phyloP scores from a whole-genome alignment of 2,888 invertebrate species.

The Lasioglossum pauxillum region DNA sequence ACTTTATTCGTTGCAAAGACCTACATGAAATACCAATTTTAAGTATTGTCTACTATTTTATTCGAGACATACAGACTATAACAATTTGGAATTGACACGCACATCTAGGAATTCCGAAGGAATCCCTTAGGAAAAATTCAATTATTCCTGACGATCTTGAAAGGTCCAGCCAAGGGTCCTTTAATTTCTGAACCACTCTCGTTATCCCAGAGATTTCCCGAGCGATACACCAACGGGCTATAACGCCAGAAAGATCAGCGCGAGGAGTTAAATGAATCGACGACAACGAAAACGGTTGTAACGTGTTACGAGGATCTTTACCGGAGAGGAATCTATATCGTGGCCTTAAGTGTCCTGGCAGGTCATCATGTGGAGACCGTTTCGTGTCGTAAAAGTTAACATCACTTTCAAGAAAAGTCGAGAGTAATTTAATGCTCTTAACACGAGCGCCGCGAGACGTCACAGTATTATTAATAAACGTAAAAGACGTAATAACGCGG shows the following conservation, averaged over 20 bases:
- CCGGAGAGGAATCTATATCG: slow-evolving; percentile 14
- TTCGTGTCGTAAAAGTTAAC: not conserved
- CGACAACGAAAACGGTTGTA: slow-evolving; percentile 37
- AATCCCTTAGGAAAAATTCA: slow-evolving; percentile 17
- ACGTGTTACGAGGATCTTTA: not conserved
- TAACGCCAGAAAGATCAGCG: slow-evolving; percentile 20
- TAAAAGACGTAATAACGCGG: not conserved
- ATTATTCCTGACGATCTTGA: slow-evolving; percentile 43
- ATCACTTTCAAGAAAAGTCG: not conserved
- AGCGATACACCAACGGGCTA: slow-evolving; percentile 44
- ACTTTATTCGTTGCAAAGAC: too few species aligned
- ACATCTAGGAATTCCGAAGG: not conserved
- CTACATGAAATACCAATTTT: not conserved
- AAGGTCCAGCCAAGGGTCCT: slow-evolving; percentile 37
- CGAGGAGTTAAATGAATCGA: slow-evolving; percentile 37
- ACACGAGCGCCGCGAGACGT: not conserved
- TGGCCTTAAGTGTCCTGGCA: not conserved
- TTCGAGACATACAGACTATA: too few species aligned
- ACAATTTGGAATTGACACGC: not conserved
- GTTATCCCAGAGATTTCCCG: slow-evolving; percentile 61
- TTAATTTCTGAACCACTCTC: slow-evolving; percentile 57
- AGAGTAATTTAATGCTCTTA: not conserved
- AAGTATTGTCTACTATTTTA: too few species aligned
- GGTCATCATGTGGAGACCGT: not conserved
- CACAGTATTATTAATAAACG: not conserved